A percentile compares a stretch with the other conserved stretches of the same genome.
Evolutionary conservation across 1,140 invertebrate species (phyloP).

Genomic region (Cotesia vestalis): DNA sequence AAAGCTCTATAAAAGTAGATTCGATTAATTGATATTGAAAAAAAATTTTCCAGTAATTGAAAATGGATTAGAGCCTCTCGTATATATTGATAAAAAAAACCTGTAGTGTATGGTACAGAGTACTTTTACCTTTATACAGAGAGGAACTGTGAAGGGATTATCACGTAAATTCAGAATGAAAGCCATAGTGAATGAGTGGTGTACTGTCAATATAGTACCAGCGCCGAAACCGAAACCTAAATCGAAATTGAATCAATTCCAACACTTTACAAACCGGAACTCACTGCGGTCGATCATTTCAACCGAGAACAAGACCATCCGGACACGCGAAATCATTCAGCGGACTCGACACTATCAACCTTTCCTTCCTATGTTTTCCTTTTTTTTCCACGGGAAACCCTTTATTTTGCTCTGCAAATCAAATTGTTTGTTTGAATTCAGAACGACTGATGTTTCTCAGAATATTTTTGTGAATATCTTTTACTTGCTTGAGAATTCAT

Average conservation of each 20-base stretch:
- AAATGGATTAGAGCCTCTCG: too few relatives aligned
- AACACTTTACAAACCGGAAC: constrained; percentile 14
- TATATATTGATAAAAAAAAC: too few relatives aligned
- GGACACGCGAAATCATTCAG: background rate
- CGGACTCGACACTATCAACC: background rate
- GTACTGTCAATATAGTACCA: background rate
- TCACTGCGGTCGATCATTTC: constrained; percentile 8
- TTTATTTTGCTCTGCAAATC: too few relatives aligned
- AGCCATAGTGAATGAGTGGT: background rate
- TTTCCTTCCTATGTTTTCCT: background rate
- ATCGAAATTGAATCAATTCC: constrained; percentile 20
- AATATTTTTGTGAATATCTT: too few relatives aligned
- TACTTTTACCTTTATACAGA: background rate
- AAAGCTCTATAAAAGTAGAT: too few relatives aligned
- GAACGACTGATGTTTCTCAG: too few relatives aligned
- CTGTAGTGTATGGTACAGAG: too few relatives aligned
- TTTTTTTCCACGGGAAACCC: background rate
- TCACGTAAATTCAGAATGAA: constrained; percentile 7
- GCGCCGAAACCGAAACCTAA: constrained; percentile 8
- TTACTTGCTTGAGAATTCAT: too few relatives aligned
- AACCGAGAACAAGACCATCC: constrained; percentile 2
- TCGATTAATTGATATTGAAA: too few relatives aligned
- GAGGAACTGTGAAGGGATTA: background rate
- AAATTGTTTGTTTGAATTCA: too few relatives aligned
- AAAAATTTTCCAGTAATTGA: too few relatives aligned